phyloP scores from a whole-genome alignment of 1,140 invertebrate genomes.

The Drosophila bocqueti region DNA sequence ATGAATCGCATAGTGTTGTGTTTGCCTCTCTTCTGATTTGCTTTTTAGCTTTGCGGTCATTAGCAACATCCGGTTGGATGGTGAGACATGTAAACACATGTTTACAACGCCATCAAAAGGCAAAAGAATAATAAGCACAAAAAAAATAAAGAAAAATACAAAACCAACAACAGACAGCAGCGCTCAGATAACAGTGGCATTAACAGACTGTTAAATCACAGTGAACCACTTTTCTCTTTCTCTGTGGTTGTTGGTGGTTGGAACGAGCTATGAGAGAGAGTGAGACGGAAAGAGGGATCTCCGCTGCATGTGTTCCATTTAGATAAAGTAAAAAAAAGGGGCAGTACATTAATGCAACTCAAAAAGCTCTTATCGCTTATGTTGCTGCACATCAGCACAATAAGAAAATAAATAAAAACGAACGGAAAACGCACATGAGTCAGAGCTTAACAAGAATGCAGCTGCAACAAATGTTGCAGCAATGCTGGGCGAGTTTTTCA shows the following conservation, averaged over 20 bases:
- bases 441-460: conserved; percentile 42
- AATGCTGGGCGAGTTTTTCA: conserved; percentile 61
- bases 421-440: conserved; percentile 50
- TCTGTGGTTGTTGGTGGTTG: conserved; percentile 13
- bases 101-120: conserved; percentile 60
- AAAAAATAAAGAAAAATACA: conserved; percentile 34
- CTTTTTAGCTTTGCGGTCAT: conserved; percentile 68
- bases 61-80: conserved; percentile 73
- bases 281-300: conserved; percentile 3
- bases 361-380: conserved; percentile 47
- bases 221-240: conserved; percentile 26
- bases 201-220: conserved; percentile 45
- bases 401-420: background rate
- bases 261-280: background rate
- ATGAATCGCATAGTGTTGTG: conserved; percentile 4
- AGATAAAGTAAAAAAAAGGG: conserved; percentile 60
- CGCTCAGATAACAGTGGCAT: conserved; percentile 36
- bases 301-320: conserved; percentile 67
- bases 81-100: conserved; percentile 76
- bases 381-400: conserved; percentile 22
- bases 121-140: conserved; percentile 41
- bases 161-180: conserved; percentile 14
- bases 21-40: conserved; percentile 44
- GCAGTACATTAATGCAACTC: conserved; percentile 42
- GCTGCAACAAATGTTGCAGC: conserved; percentile 65